phyloP scores from a whole-genome alignment of 2,888 invertebrate genomes.

The Mystacides longicornis region DNA sequence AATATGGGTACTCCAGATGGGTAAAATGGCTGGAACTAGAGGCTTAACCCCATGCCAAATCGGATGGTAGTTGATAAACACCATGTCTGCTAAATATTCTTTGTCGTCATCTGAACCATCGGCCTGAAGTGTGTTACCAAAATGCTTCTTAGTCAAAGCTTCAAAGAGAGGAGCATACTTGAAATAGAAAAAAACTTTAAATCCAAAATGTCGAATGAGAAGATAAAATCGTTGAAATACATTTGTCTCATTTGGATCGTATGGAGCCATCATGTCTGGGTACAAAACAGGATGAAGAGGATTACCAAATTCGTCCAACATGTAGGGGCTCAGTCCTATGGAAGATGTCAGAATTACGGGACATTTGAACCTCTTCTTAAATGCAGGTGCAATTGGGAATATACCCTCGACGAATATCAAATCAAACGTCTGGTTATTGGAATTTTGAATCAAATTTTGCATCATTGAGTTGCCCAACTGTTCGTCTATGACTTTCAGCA shows the following conservation, averaged over 20 bases:
- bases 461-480: constrained; percentile 29
- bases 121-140: constrained; percentile 32
- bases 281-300: constrained; percentile 46
- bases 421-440: constrained; percentile 46
- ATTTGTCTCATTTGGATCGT: constrained; percentile 36
- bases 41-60: constrained; percentile 40
- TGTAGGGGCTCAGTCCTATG: constrained; percentile 41
- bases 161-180: constrained; percentile 23
- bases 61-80: constrained; percentile 40
- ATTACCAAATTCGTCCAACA: constrained; percentile 47
- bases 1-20: constrained; percentile 41
- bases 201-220: constrained; percentile 16
- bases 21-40: constrained; percentile 35
- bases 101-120: constrained; percentile 36
- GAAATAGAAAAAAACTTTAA: constrained; percentile 16
- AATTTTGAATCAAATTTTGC: constrained; percentile 30
- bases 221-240: constrained; percentile 33
- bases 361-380: constrained; percentile 47
- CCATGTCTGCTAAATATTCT: constrained; percentile 34
- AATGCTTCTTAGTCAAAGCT: constrained; percentile 24
- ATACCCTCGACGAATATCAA: constrained; percentile 50
- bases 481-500: constrained; percentile 23
- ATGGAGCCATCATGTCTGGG: constrained; percentile 43
- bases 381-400: constrained; percentile 42
- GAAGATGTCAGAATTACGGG: constrained; percentile 49